Conservation (phyloP, 2,797 vertebrate genomes). For the Eospalax fontanierii region DNA sequence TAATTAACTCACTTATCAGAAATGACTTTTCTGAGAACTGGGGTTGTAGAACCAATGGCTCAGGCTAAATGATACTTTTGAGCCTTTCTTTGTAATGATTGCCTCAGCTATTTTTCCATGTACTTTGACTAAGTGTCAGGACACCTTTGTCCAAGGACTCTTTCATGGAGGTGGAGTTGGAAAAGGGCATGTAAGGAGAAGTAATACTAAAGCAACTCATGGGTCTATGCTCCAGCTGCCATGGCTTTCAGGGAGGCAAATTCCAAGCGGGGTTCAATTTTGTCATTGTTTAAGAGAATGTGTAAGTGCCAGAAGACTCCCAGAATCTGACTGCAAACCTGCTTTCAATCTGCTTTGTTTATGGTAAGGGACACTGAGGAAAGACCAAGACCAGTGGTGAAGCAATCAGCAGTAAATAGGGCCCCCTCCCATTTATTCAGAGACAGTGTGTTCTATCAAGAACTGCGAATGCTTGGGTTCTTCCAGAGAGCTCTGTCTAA, state of each 20-base stretch:
- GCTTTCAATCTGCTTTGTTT: slow-evolving; percentile 58
- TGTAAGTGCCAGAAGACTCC: slow-evolving; percentile 41
- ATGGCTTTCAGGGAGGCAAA: background rate
- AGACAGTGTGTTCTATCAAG: slow-evolving; percentile 53
- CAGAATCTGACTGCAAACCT: slow-evolving; percentile 4
- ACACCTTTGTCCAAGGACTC: slow-evolving; percentile 2
- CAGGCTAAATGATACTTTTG: slow-evolving; percentile 36
- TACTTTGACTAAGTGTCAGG: background rate
- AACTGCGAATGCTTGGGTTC: slow-evolving; percentile 38
- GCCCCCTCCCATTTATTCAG: slow-evolving; percentile 32
- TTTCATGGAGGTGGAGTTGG: background rate
- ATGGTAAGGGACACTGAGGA: background rate
- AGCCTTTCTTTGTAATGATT: slow-evolving; percentile 65
- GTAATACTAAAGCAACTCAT: slow-evolving; percentile 1
- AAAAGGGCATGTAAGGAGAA: background rate
- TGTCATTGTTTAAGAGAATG: slow-evolving; percentile 54
- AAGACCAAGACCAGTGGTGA: slow-evolving; percentile 26
- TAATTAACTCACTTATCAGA: slow-evolving; percentile 26
- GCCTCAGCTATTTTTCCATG: slow-evolving; percentile 54
- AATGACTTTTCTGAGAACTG: slow-evolving; percentile 1
- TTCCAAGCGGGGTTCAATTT: slow-evolving; percentile 58
- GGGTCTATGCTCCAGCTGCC: background rate
- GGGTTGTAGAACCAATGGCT: background rate
- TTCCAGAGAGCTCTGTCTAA: slow-evolving; percentile 41
- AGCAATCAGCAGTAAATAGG: slow-evolving; percentile 59